Conservation (phyloP, 2,797 vertebrate species). For the Sebastes diaconus region DNA sequence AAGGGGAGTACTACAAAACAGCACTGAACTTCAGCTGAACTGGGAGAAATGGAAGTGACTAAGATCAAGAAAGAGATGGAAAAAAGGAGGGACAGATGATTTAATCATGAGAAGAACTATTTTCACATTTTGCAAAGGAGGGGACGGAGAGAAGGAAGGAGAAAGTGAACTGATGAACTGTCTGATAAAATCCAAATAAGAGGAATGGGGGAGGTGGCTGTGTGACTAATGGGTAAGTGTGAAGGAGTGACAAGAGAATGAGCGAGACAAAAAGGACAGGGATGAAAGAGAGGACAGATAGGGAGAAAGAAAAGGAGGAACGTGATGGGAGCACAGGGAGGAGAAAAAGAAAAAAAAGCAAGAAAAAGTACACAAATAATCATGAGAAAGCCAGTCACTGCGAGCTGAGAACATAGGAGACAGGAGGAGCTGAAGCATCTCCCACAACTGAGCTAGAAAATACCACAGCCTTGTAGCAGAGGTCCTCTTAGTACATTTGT, state of each 20-base stretch:
- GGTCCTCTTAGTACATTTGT: slow-evolving; percentile 20
- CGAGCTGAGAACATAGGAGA: neutral
- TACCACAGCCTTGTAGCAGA: neutral
- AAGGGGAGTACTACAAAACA: neutral
- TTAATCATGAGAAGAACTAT: slow-evolving; percentile 27
- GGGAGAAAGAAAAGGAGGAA: neutral
- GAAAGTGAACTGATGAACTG: slow-evolving; percentile 49
- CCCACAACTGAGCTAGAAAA: slow-evolving; percentile 1
- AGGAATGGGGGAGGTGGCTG: slow-evolving; percentile 17
- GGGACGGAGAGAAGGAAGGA: neutral
- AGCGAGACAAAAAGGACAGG: neutral
- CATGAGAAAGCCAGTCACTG: neutral
- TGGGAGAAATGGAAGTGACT: slow-evolving; percentile 7
- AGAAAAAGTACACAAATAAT: neutral
- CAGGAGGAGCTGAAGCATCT: neutral
- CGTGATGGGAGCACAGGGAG: neutral
- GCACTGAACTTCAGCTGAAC: slow-evolving; percentile 51
- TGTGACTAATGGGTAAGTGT: slow-evolving; percentile 44
- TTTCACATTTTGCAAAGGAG: slow-evolving; percentile 3
- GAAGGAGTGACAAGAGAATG: slow-evolving; percentile 5
- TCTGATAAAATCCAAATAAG: slow-evolving; percentile 26
- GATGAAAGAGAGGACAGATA: slow-evolving; percentile 30
- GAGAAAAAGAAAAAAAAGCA: neutral
- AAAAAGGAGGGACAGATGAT: slow-evolving; percentile 13
- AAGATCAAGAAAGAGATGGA: neutral